Percentiles rank a stretch among this genome's conserved stretches.
phyloP scores from a whole-genome alignment of 2,888 invertebrate genomes.

The Leucoma salicis region DNA sequence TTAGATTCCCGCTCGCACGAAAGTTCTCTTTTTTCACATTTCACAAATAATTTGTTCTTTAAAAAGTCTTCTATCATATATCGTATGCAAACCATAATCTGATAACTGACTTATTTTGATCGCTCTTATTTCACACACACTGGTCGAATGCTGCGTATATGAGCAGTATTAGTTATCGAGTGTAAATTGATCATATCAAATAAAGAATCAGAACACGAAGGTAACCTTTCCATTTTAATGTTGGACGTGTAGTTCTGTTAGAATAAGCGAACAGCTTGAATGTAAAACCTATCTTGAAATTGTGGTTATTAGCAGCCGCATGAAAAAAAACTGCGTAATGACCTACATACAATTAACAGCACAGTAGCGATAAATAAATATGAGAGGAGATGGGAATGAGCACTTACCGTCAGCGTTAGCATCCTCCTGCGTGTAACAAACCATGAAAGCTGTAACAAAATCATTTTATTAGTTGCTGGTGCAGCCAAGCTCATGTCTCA shows the following conservation, averaged over 20 bases:
- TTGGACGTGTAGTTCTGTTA: conserved; percentile 51
- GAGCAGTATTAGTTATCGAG: too few species aligned
- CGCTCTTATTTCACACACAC: too few species aligned
- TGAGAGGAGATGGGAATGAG: conserved; percentile 28
- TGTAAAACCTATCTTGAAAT: conserved; percentile 46
- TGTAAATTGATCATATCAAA: too few species aligned
- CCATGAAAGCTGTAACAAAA: conserved; percentile 94
- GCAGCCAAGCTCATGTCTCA: conserved; percentile 25
- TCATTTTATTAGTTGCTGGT: conserved; percentile 48
- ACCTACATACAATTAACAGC: conserved; percentile 68
- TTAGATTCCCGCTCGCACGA: too few species aligned
- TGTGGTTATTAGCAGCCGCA: conserved; percentile 70
- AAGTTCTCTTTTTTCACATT: too few species aligned
- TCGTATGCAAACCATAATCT: too few species aligned
- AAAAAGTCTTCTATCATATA: too few species aligned
- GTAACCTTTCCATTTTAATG: conserved; percentile 36
- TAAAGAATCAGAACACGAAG: too few species aligned
- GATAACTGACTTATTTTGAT: too few species aligned
- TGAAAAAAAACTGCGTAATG: conserved; percentile 64
- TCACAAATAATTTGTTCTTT: too few species aligned
- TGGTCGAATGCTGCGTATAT: too few species aligned
- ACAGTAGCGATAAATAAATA: conserved; percentile 56
- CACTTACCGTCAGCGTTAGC: conserved; percentile 93
- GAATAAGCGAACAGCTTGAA: conserved; percentile 66
- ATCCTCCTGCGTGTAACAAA: conserved; percentile 96